Evolutionary conservation across 2,797 vertebrate species (phyloP).

Genomic region (Ataeniobius toweri): DNA sequence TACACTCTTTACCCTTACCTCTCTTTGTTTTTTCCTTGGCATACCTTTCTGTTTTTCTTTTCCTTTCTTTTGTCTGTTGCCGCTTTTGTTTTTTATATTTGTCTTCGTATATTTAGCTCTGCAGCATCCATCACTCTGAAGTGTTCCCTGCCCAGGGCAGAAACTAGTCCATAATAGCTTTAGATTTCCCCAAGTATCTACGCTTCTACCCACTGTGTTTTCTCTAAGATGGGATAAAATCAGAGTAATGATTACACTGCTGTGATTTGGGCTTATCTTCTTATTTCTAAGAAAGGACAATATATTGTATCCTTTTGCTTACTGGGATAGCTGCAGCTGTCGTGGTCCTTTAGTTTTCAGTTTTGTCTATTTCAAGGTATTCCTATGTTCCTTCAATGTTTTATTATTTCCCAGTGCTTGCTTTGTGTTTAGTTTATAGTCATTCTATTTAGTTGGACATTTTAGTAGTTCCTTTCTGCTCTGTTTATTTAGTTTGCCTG

Average conservation of each 20-base stretch:
- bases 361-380: not conserved
- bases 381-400: not conserved
- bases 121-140: conserved; percentile 30
- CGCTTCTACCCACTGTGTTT: conserved; percentile 17
- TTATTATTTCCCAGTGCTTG: not conserved
- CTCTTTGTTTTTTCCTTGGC: conserved; percentile 13
- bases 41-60: not conserved
- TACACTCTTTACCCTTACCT: conserved; percentile 12
- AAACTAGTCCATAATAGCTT: conserved; percentile 35
- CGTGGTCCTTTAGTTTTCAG: not conserved
- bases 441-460: not conserved
- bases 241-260: not conserved
- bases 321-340: not conserved
- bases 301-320: not conserved
- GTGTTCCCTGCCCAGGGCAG: conserved; percentile 12
- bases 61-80: conserved; percentile 12
- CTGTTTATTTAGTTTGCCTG: not conserved
- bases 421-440: not conserved
- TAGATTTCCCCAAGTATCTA: conserved; percentile 33
- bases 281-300: not conserved
- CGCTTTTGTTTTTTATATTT: conserved; percentile 11
- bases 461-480: not conserved
- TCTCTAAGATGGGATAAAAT: not conserved
- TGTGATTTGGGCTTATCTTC: not conserved
- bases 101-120: conserved; percentile 11